These are phyloP conservation scores for Silurus asotus DNA, from an alignment of 2,113 vertebrate species.

Conservation along the genomic window DNA sequence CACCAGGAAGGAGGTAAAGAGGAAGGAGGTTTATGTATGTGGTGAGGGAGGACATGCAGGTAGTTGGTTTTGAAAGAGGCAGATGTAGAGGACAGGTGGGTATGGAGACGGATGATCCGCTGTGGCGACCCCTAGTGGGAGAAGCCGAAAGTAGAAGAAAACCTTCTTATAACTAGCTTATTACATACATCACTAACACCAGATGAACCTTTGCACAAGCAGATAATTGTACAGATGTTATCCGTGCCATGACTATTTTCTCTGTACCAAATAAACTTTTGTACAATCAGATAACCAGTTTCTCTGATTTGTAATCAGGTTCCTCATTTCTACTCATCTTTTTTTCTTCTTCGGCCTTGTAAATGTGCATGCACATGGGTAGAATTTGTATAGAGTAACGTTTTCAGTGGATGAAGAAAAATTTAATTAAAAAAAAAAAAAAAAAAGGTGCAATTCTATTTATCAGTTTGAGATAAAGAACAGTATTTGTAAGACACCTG, in stretches of 20 bases:
- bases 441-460: no score
- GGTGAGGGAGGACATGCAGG: no score
- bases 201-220: neutral
- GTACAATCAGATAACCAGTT: neutral
- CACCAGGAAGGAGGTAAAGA: no score
- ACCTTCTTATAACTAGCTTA: neutral
- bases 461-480: neutral
- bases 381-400: neutral
- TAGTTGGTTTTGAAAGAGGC: no score
- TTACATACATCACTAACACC: neutral
- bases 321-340: neutral
- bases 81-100: no score
- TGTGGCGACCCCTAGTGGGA: no score
- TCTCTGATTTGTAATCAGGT: neutral
- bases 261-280: neutral
- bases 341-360: neutral
- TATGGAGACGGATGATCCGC: no score
- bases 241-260: neutral
- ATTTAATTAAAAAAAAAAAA: neutral
- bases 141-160: no score
- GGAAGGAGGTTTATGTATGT: no score
- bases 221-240: neutral
- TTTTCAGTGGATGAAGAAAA: neutral
- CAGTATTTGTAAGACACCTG: slow-evolving; percentile 74
- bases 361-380: neutral